phyloP scores from a whole-genome alignment of 2,888 invertebrate species.

The Globia sparganii region DNA sequence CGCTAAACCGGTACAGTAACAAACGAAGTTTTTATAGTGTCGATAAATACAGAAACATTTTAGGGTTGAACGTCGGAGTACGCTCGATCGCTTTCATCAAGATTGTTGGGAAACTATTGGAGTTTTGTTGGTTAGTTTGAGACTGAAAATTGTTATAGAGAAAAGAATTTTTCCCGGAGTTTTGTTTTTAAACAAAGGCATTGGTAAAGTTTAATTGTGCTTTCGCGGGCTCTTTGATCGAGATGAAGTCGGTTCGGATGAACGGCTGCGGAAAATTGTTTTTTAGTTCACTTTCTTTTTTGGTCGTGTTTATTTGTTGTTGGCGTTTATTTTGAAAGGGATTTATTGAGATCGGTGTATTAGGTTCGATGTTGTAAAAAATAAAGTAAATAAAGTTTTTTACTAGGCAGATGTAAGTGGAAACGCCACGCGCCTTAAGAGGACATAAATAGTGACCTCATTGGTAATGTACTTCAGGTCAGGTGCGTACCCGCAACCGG shows the following conservation, averaged over 20 bases:
- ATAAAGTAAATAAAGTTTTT: neutral
- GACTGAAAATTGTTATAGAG: conserved; percentile 62
- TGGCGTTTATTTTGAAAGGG: conserved; percentile 19
- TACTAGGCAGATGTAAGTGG: neutral
- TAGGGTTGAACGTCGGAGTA: conserved; percentile 45
- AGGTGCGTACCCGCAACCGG: no score
- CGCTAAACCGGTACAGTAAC: conserved; percentile 5
- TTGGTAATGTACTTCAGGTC: neutral
- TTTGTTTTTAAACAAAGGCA: conserved; percentile 64
- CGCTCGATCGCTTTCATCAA: conserved; percentile 67
- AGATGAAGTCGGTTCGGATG: conserved; percentile 45
- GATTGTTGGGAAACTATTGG: conserved; percentile 71
- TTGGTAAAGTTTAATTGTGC: conserved; percentile 62
- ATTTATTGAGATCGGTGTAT: neutral
- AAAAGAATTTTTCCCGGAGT: conserved; percentile 54
- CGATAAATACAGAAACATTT: conserved; percentile 55
- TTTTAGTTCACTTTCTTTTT: conserved; percentile 27
- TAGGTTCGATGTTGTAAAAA: neutral
- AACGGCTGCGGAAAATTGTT: conserved; percentile 45
- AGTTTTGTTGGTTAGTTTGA: conserved; percentile 55
- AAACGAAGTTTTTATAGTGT: conserved; percentile 45
- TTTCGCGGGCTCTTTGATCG: conserved; percentile 59
- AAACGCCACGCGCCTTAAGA: neutral
- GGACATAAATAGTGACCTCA: neutral
- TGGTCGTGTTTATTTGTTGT: conserved; percentile 18